Evolutionary conservation across 1,140 invertebrate species (phyloP), one percentile per base, ranked within the genome.

Genomic region (Battus philenor): DNA sequence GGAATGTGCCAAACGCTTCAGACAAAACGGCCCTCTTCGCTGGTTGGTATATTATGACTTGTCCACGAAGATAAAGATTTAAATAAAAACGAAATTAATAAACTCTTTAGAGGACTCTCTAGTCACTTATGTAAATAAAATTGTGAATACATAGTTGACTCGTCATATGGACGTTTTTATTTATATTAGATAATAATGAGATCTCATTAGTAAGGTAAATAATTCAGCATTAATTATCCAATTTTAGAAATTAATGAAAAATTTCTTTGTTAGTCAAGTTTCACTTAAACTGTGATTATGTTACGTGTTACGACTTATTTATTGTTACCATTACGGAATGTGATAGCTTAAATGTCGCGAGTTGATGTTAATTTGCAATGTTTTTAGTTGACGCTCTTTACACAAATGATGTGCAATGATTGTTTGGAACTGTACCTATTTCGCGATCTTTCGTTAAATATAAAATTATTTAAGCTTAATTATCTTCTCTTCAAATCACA

Each of bases 191-290:
- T 54, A 78, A 79, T 84, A 82, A 71, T 51, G 54, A 65, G 81
- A 85, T 85, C 81, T 85, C 81, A 81, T 71, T 85, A 85, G 70
- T 85, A 85, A 82, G 75, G 67, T 80, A 80, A 64, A 75, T 69
- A 68, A 69, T 68, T 81, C 76, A 78, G 79, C 78, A 77, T 78
- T 80, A 82, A 81, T 79, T 77, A 80, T 73, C 72, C 73, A 67
- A 74, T 76, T 72, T 75, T 81, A 82, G 76, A 56, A 51, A 66
- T 81, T 74, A 79, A 76, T 63, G 57, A 69, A 77, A 68, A 68
- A 54, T 71, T 83, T 77, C 68, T 82, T 81, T 82, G 78, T 82
- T 85, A 85, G 81, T 77, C 75, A 82, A 82, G 82, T 71, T 82
- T 82, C 77, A 75, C 75, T 78, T 63, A 57, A n/a, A 75, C 78